phyloP scores from a whole-genome alignment of 2,113 vertebrate species.

The Corythaeola cristata region DNA sequence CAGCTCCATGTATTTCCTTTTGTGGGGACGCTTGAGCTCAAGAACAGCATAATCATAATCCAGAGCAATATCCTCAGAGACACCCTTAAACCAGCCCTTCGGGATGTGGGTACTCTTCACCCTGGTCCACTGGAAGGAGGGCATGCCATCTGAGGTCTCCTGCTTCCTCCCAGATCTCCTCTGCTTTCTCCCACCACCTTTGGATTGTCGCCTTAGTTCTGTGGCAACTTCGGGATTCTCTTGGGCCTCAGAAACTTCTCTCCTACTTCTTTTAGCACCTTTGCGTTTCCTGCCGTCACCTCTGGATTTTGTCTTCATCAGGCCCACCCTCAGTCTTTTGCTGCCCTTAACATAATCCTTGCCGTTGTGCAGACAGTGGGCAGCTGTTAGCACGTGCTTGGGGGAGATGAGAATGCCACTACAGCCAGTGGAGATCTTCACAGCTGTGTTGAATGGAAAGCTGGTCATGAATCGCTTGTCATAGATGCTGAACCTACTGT shows the following conservation, averaged over 20 bases:
- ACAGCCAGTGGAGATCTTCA: conserved; percentile 95
- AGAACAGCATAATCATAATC: conserved; percentile 95
- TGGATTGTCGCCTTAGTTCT: conserved; percentile 69
- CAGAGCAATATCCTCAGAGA: conserved; percentile 76
- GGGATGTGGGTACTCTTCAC: conserved; percentile 93
- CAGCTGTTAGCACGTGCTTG: conserved; percentile 90
- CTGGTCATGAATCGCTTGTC: conserved; percentile 88
- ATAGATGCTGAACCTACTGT: conserved; percentile 93
- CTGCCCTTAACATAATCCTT: conserved; percentile 88
- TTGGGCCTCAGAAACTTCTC: conserved; percentile 35
- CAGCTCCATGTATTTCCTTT: conserved; percentile 89
- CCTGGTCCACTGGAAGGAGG: conserved; percentile 92
- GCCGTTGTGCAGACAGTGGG: conserved; percentile 93
- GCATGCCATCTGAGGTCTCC: conserved; percentile 63
- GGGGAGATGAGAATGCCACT: conserved; percentile 92
- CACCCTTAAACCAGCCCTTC: conserved; percentile 89
- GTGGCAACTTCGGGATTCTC: conserved; percentile 69
- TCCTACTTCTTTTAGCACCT: conserved; percentile 56
- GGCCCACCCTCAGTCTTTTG: conserved; percentile 87
- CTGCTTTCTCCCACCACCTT: conserved; percentile 49
- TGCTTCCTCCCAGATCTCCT: conserved; percentile 62
- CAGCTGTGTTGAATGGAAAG: conserved; percentile 90
- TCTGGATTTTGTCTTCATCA: conserved; percentile 85
- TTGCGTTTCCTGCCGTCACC: conserved; percentile 66
- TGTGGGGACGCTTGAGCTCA: conserved; percentile 89